Conservation (phyloP, 2,113 vertebrate genomes). For the Cyanoramphus novaezelandiae region DNA sequence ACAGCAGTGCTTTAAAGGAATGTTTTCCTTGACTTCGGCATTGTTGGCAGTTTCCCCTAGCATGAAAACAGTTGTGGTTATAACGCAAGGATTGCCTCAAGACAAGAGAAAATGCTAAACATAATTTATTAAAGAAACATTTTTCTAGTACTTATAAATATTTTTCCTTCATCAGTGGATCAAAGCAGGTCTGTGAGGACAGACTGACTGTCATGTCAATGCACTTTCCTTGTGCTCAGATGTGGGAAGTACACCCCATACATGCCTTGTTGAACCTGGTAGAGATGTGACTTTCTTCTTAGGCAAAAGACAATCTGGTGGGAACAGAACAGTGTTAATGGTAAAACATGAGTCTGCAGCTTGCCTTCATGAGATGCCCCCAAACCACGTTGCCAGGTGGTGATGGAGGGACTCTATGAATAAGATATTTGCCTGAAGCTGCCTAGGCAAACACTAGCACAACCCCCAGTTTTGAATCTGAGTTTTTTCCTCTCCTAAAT, state of each 20-base stretch:
- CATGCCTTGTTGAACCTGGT: slow-evolving; percentile 49
- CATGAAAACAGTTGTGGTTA: neutral
- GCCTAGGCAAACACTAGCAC: neutral
- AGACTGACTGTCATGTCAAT: neutral
- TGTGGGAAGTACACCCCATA: slow-evolving; percentile 57
- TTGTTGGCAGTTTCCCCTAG: neutral
- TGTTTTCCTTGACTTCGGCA: neutral
- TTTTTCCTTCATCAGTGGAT: slow-evolving; percentile 7
- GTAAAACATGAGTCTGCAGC: neutral
- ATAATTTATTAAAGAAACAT: slow-evolving; percentile 5
- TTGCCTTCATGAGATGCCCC: neutral
- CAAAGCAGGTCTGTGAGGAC: neutral
- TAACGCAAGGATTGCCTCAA: neutral
- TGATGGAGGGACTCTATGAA: neutral
- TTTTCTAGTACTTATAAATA: neutral
- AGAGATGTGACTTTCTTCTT: slow-evolving; percentile 32
- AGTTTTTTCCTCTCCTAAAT: neutral
- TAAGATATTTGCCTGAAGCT: neutral
- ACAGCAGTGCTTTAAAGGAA: neutral
- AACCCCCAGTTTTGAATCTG: neutral
- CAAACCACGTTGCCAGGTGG: fast-evolving
- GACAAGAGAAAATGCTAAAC: neutral
- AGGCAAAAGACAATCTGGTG: slow-evolving; percentile 40
- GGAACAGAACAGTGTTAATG: neutral
- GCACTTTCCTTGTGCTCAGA: slow-evolving; percentile 31